Evolutionary conservation across 2,888 invertebrate species (phyloP), one percentile per base, ranked within the genome.

Genomic region (Elegia similella): DNA sequence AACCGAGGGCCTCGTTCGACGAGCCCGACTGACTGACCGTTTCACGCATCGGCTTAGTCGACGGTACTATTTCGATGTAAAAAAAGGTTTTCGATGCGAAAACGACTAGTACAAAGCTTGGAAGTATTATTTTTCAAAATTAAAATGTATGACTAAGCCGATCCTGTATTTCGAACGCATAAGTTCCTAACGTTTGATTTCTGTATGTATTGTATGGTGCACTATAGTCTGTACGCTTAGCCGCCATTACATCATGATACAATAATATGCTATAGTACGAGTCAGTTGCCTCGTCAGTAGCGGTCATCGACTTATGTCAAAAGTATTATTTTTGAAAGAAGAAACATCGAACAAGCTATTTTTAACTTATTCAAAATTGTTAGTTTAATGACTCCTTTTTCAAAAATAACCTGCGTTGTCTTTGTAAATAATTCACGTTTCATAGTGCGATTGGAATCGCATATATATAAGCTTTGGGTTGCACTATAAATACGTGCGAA

Each of bases 91-190:
- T 50, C 50, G 17, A 12, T 16, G 15, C 34, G 50, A 34, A 50
- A 56, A 56, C 56, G 42, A 16, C 15, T 50, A 56, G 56, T 56
- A 56, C 56, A 56, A 56, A 56, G 42, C 56, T 55, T 55, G 17
- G 42, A 42, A 47, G 56, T 56, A 56, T 56, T 56, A 48, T 47
- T 55, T 32, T 29, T 29, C 48, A 42, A 48, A 48, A 32, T 55
- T 32, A 16, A 32, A 32, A 15, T 48, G 6, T 46, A 29, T 23
- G 15, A 42, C 38, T 17, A 29, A 55, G 46, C 38, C 55, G 46
- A 38, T 34, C 8, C 34, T 42, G 34, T 38, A 34, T 38, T 50
- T 50, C 34, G 50, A 50, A 17, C 50, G 50, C 50, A 34, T 50
- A 50, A 50, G 50, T 50, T 50, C 50, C 50, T 50, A 48, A 38